Base-by-base conservation (phyloP, 2,888 invertebrate species). In the Melipona beecheii region DNA sequence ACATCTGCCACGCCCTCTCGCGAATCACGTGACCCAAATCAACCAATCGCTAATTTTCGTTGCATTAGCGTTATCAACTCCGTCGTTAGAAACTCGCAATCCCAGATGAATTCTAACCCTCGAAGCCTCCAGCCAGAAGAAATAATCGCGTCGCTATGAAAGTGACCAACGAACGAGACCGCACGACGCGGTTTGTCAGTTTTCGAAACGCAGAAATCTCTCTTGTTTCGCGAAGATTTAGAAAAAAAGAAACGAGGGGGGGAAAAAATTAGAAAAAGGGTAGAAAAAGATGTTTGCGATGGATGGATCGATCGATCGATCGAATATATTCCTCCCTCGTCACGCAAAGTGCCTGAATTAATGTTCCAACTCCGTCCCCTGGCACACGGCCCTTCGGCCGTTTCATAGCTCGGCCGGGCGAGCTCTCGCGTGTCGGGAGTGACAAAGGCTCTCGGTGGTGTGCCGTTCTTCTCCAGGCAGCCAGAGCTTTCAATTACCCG, bases 401-500 rank as follows among this genome's bases (percentile, higher is more conserved):
- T 87, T 89, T 88, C 86, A 78, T 81, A 80, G 82, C n/a, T n/a
- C n/a, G n/a, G n/a, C 75, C 81, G 88, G 85, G 60, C 87, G 85
- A 85, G 82, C 82, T 87, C 85, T 71, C 85, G 72, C 85, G 84
- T 85, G 81, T 81, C 79, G 75, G 77, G 77, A 78, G 86, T 87
- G 90, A 90, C 90, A 91, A 91, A 90, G 90, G 88, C 89, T 80
- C 86, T 80, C 86, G 43, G 86, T 83, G 87, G 85, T 82, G 79
- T 78, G 80, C 81, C 86, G 89, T 90, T 86, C 90, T 91, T 90
- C 91, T 86, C 85, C 86, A 58, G 83, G 83, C 86, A 88, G 88
- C 86, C 83, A 43, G 89, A 87, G 91, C 90, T 92, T 92, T 92
- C 92, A 92, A 93, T 93, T 92, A 92, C 91, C 90, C 86, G 86